phyloP scores from a whole-genome alignment of 1,140 invertebrate genomes.

The Centruroides sculpturatus region DNA sequence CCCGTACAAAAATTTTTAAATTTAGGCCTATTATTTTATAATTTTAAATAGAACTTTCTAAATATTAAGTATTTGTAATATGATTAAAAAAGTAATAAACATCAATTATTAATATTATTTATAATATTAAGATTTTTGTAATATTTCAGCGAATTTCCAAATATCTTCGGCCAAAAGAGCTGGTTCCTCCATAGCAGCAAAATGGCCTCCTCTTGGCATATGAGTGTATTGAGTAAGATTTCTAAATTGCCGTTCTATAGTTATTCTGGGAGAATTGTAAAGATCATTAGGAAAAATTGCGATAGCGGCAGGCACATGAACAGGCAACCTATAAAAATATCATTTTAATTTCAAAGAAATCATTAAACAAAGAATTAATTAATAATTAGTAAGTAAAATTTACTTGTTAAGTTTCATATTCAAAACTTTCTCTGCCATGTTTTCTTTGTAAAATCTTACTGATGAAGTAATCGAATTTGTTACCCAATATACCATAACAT shows the following conservation, averaged over 20 bases:
- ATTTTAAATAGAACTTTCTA: no score
- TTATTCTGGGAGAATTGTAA: conserved; percentile 21
- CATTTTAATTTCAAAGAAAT: no score
- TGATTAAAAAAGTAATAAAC: no score
- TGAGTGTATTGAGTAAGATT: conserved; percentile 27
- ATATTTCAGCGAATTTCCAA: conserved; percentile 21
- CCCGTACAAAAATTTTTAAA: no score
- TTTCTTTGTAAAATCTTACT: conserved; percentile 56
- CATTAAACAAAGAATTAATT: no score
- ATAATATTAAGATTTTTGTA: conserved; percentile 7
- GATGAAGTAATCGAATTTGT: conserved; percentile 60
- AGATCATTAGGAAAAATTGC: conserved; percentile 30
- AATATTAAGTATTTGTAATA: no score
- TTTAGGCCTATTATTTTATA: no score
- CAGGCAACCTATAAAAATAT: conserved; percentile 7
- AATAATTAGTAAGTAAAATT: background rate
- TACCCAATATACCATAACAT: conserved; percentile 77
- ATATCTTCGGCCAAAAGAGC: conserved; percentile 47
- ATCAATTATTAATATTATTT: no score
- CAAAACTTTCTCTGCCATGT: background rate
- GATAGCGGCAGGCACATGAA: conserved; percentile 29
- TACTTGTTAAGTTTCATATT: no score
- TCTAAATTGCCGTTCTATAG: conserved; percentile 22
- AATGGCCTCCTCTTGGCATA: conserved; percentile 54
- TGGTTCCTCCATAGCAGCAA: conserved; percentile 66